Evolutionary conservation across 2,888 invertebrate species (phyloP).

Genomic region (Acanthococcus lagerstroemiae): DNA sequence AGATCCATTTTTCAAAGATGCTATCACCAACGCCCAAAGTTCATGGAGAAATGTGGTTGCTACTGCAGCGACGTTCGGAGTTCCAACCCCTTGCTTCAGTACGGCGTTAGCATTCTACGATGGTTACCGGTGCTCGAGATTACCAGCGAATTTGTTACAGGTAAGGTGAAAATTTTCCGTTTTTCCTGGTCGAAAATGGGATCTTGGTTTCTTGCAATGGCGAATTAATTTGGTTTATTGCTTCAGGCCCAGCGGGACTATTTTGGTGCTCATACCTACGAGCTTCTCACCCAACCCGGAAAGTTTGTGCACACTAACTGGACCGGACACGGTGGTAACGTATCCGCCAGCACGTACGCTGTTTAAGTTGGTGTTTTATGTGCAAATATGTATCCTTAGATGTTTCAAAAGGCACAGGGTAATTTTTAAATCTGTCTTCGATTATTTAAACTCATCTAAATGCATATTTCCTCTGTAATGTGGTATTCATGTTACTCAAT

Average conservation of each 20-base stretch:
- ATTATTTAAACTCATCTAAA: too few relatives aligned
- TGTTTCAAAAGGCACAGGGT: too few relatives aligned
- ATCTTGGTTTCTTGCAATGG: neutral
- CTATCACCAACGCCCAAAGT: slow-evolving; percentile 66
- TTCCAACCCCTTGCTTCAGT: slow-evolving; percentile 86
- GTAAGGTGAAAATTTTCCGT: slow-evolving; percentile 41
- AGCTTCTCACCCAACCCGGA: slow-evolving; percentile 74
- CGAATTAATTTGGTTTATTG: slow-evolving; percentile 10
- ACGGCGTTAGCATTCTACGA: slow-evolving; percentile 96
- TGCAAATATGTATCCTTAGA: too few relatives aligned
- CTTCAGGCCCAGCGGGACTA: slow-evolving; percentile 88
- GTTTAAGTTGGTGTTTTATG: too few relatives aligned
- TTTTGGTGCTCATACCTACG: slow-evolving; percentile 98
- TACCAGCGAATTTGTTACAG: slow-evolving; percentile 94
- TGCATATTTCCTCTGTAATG: too few relatives aligned
- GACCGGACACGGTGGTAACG: slow-evolving; percentile 96
- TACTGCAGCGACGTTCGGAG: slow-evolving; percentile 60
- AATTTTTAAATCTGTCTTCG: too few relatives aligned
- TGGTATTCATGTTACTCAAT: too few relatives aligned
- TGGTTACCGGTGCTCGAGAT: slow-evolving; percentile 72
- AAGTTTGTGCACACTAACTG: slow-evolving; percentile 94
- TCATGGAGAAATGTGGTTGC: slow-evolving; percentile 78
- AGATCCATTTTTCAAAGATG: slow-evolving; percentile 85
- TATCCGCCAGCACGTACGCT: slow-evolving; percentile 89
- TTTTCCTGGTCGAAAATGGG: neutral